These are phyloP conservation scores for Heliopora coerulea DNA, from an alignment of 92 coral and sea anemone genomes.

Conservation along the genomic window DNA sequence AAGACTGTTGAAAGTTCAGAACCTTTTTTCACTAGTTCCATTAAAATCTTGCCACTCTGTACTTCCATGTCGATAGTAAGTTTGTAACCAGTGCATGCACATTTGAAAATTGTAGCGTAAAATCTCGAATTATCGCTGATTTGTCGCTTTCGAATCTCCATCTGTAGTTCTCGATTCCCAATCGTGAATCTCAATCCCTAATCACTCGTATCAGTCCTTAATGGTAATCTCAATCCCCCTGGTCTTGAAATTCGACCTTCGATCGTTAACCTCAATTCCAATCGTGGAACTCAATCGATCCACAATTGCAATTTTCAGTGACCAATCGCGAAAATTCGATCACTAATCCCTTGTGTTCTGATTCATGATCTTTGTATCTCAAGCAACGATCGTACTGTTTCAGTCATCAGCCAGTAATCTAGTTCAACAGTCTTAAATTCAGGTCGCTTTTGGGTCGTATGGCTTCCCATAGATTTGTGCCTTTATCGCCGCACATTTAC, in stretches of 20 bases:
- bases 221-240: slow-evolving; percentile 20
- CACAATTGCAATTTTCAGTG: background rate
- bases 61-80: slow-evolving; percentile 1
- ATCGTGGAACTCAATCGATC: slow-evolving; percentile 23
- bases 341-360: no score
- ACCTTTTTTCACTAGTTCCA: slow-evolving; percentile 39
- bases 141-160: background rate
- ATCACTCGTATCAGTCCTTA: slow-evolving; percentile 1
- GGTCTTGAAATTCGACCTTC: slow-evolving; percentile 13
- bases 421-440: background rate
- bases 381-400: background rate
- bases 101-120: no score
- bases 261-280: background rate
- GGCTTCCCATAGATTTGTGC: slow-evolving; percentile 26
- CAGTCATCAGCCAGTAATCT: slow-evolving; percentile 1
- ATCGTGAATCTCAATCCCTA: slow-evolving; percentile 31
- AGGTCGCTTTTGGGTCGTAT: slow-evolving; percentile 21
- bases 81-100: no score
- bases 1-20: slow-evolving; percentile 48
- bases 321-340: slow-evolving; percentile 2
- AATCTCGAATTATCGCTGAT: no score
- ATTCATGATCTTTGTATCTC: no score
- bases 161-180: slow-evolving; percentile 22
- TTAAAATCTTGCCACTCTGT: background rate
- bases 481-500: no score